phyloP scores from a whole-genome alignment of 2,113 vertebrate species.

The Chunga burmeisteri region DNA sequence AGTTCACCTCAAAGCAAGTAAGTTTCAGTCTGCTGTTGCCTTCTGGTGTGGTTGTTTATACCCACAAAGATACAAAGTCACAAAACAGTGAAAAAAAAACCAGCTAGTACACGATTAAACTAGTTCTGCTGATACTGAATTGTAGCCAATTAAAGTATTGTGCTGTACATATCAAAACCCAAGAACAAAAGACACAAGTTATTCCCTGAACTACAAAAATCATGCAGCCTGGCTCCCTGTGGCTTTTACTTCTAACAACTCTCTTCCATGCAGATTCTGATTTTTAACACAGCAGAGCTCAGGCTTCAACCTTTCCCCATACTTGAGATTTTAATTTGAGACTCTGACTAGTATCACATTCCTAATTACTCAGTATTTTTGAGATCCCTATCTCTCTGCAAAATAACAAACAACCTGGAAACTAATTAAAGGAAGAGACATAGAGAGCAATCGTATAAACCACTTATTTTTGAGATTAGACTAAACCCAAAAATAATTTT shows the following conservation, averaged over 20 bases:
- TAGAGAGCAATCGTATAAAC: background rate
- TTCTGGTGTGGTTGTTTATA: background rate
- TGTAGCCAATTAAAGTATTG: background rate
- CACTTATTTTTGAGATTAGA: background rate
- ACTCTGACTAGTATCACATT: background rate
- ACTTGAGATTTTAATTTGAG: background rate
- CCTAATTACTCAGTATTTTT: background rate
- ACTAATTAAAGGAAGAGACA: background rate
- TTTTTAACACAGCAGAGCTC: background rate
- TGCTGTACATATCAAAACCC: constrained; percentile 21
- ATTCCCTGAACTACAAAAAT: background rate
- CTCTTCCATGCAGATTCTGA: background rate
- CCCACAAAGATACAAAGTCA: background rate
- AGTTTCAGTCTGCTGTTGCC: background rate
- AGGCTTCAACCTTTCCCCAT: background rate
- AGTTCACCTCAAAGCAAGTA: background rate
- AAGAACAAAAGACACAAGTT: background rate
- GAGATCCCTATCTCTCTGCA: background rate
- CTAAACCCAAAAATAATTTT: background rate
- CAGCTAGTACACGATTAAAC: background rate
- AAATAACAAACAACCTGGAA: background rate
- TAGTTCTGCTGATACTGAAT: background rate
- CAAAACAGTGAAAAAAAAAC: background rate
- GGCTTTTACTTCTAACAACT: background rate
- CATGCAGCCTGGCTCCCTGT: background rate